phyloP scores from a whole-genome alignment of 35 echinoderm and acorn worm genomes.

The Heliocidaris tuberculata region DNA sequence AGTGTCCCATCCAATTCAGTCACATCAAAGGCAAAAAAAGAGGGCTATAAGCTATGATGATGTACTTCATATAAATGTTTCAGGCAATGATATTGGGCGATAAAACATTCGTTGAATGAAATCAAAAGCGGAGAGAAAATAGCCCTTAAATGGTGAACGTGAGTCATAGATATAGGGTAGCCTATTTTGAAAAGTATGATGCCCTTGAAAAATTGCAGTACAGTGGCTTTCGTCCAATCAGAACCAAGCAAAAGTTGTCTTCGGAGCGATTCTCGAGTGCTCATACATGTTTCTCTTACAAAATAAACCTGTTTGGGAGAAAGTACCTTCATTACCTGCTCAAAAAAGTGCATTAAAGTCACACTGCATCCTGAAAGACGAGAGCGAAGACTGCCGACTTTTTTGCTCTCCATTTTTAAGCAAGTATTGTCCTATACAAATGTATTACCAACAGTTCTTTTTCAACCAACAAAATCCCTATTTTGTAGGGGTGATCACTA shows the following conservation, averaged over 20 bases:
- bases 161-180: neutral
- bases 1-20: neutral
- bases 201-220: neutral
- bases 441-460: neutral
- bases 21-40: neutral
- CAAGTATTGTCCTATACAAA: neutral
- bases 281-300: neutral
- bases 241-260: neutral
- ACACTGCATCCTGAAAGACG: neutral
- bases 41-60: neutral
- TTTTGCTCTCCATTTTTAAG: neutral
- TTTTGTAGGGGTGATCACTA: neutral
- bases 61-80: constrained; percentile 1
- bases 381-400: neutral
- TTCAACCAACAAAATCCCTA: neutral
- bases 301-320: too few relatives aligned
- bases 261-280: neutral
- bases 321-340: too few relatives aligned
- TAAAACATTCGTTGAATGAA: constrained; percentile 6
- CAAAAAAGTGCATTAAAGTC: neutral
- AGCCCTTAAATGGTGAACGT: neutral
- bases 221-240: neutral
- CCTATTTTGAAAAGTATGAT: neutral
- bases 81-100: neutral
- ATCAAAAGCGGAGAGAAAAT: neutral